Percentiles rank a stretch among this genome's conserved stretches.
Conservation (phyloP, 2,797 vertebrate species). For the Carcharodon carcharias region DNA sequence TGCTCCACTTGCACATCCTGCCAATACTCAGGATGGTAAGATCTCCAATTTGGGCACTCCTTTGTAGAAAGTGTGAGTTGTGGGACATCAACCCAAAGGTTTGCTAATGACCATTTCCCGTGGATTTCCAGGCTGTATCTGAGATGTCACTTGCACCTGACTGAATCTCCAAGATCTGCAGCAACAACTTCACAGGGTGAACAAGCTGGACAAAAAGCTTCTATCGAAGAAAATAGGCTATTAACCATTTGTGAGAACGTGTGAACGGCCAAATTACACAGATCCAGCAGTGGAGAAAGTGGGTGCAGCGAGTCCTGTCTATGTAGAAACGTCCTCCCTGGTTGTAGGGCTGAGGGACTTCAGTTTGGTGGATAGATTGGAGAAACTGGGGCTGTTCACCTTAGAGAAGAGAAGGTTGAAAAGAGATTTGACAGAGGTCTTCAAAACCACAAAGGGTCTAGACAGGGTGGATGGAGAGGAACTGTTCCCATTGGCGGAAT, state of each 20-base stretch:
- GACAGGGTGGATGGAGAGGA: background rate
- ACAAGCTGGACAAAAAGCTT: background rate
- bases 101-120: background rate
- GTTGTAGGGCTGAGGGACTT: background rate
- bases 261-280: background rate
- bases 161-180: no score
- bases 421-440: background rate
- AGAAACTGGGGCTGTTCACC: background rate
- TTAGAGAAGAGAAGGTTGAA: background rate
- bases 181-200: background rate
- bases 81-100: background rate
- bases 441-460: background rate
- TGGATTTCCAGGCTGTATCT: background rate
- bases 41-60: background rate
- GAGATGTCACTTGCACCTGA: background rate
- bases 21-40: background rate
- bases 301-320: background rate
- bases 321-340: background rate
- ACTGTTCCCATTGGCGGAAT: background rate
- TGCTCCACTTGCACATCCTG: background rate
- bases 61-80: background rate
- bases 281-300: background rate
- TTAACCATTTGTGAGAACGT: background rate
- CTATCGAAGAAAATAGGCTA: background rate
- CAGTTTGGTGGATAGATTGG: background rate